A percentile compares a stretch with the other conserved stretches of the same genome.
These are phyloP conservation scores for Neria commutata DNA, from an alignment of 2,888 invertebrate species.

Conservation along the genomic window DNA sequence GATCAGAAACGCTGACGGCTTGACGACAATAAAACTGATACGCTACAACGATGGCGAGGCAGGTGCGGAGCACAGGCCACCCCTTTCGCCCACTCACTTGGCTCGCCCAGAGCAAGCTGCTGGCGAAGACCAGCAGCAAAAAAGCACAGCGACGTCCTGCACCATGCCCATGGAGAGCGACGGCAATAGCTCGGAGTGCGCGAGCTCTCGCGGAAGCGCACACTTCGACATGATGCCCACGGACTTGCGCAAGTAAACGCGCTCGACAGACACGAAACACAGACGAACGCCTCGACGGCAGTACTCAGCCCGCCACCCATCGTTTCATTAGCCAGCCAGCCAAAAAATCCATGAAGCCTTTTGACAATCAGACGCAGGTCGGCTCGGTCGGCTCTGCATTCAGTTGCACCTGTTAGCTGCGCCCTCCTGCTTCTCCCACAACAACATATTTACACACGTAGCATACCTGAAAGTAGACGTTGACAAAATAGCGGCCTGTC, in stretches of 20 bases:
- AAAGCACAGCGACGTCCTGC: constrained; percentile 3
- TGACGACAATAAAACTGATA: constrained; percentile 62
- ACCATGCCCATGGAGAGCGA: constrained; percentile 43
- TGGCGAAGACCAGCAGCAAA: constrained; percentile 21
- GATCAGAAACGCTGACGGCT: constrained; percentile 61
- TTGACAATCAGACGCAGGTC: constrained; percentile 17
- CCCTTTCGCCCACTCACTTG: constrained; percentile 40
- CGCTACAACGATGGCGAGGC: constrained; percentile 53
- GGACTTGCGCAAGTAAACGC: constrained; percentile 43
- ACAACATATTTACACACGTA: neutral
- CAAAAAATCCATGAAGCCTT: neutral
- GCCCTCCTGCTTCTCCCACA: no score
- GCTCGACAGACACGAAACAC: neutral
- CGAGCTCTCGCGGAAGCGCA: constrained; percentile 1
- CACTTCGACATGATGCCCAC: constrained; percentile 32
- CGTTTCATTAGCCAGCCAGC: no score
- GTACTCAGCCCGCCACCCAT: no score
- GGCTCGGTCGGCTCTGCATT: no score
- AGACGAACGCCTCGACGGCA: no score
- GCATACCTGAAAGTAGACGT: constrained; percentile 1
- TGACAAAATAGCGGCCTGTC: neutral
- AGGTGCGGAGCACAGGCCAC: constrained; percentile 23
- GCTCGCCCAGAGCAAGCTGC: neutral
- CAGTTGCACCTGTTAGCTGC: no score
- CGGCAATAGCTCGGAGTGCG: constrained; percentile 33